A percentile compares a stretch with the other conserved stretches of the same genome.
These are phyloP conservation scores for Congeria kusceri DNA, from an alignment of 2,888 invertebrate genomes.

Conservation along the genomic window DNA sequence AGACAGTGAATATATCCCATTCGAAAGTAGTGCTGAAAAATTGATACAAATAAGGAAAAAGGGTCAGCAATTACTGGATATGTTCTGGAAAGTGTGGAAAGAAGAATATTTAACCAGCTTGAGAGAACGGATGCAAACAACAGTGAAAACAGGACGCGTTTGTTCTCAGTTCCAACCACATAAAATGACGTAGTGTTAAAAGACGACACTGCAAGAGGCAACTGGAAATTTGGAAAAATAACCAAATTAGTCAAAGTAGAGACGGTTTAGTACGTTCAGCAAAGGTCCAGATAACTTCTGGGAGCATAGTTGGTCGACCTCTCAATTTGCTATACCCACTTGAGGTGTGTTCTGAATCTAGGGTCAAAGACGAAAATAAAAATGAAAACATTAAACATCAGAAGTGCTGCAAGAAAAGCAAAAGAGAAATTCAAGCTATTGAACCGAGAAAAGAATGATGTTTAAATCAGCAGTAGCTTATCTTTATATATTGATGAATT, in stretches of 20 bases:
- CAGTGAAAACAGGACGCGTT: slow-evolving; percentile 33
- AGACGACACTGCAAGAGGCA: slow-evolving; percentile 17
- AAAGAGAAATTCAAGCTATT: too few species aligned
- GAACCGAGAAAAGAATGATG: too few species aligned
- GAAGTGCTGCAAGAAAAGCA: too few species aligned
- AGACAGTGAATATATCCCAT: slow-evolving; percentile 21
- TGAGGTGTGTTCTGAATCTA: slow-evolving; percentile 10
- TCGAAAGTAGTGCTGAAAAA: slow-evolving; percentile 10
- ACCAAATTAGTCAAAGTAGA: slow-evolving; percentile 6
- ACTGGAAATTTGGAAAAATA: slow-evolving; percentile 33
- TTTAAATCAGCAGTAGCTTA: too few species aligned
- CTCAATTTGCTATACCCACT: slow-evolving; percentile 31
- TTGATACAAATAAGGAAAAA: slow-evolving; percentile 39
- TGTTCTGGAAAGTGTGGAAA: slow-evolving; percentile 50
- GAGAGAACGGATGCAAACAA: slow-evolving; percentile 26
- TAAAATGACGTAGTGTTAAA: slow-evolving; percentile 36
- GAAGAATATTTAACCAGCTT: slow-evolving; percentile 50
- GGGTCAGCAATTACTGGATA: slow-evolving; percentile 29
- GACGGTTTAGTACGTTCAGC: slow-evolving; percentile 34
- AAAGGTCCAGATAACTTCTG: slow-evolving; percentile 13
- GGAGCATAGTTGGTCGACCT: slow-evolving; percentile 20
- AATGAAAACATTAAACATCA: too few species aligned
- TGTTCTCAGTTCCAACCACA: slow-evolving; percentile 16
- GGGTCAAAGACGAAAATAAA: too few species aligned
- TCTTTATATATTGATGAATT: too few species aligned